These are phyloP conservation scores for Tachysurus vachellii DNA, from an alignment of 2,113 vertebrate species.

Conservation along the genomic window DNA sequence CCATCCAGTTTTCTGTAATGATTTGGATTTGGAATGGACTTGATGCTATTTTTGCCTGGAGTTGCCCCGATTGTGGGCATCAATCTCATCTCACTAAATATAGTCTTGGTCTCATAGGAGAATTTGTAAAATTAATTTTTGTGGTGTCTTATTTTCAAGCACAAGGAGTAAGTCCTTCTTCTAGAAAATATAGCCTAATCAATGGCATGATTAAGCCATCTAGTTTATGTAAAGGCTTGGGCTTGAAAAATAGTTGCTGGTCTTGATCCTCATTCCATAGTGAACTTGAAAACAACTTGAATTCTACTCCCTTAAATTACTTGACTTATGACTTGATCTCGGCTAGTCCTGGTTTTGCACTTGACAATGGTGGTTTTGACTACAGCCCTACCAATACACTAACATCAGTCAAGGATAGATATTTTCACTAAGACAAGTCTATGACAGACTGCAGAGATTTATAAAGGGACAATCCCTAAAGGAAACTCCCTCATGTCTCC, in stretches of 20 bases:
- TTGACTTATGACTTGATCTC: not conserved
- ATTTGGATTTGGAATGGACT: not conserved
- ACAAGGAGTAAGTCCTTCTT: not conserved
- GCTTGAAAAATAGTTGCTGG: not conserved
- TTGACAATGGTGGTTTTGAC: not conserved
- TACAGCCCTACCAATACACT: not conserved
- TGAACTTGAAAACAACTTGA: not conserved
- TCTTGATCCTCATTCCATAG: not conserved
- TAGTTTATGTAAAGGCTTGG: not conserved
- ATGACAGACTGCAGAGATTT: conserved; percentile 24
- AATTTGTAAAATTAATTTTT: not conserved
- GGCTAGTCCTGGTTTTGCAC: not conserved
- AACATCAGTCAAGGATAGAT: not conserved
- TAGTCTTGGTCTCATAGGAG: not conserved
- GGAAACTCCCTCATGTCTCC: not conserved
- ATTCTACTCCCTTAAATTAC: not conserved
- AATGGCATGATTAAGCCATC: not conserved
- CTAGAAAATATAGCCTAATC: not conserved
- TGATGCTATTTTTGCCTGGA: not conserved
- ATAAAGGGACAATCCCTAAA: not conserved
- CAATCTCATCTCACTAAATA: not conserved
- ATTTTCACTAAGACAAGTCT: not conserved
- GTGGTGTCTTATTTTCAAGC: not conserved
- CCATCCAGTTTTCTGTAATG: not conserved
- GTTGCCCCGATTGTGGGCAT: no score